Base-by-base conservation (phyloP, 2,888 invertebrate species). In the Cyrtodaria siliqua region DNA sequence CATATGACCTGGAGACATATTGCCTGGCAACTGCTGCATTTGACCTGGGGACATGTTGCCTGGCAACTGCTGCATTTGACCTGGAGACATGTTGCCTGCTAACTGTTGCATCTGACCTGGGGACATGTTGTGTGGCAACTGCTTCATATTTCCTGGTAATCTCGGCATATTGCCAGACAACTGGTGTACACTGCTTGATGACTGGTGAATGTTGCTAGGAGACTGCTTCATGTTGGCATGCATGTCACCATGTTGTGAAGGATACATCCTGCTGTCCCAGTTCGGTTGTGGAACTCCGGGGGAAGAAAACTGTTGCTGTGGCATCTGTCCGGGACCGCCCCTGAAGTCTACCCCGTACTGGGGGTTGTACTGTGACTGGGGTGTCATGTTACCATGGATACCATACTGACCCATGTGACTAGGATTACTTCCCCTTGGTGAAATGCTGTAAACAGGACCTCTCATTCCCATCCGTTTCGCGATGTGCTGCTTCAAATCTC, bases 391-490 rank as follows among this genome's bases (percentile, higher is more conserved):
- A 44, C 44, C 44, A 44, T 44, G 44, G 44, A 18, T 14, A 26
- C 53, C 29, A 29, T 53, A 53, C 9, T 14, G 27, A 24, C 27
- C 27, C 53, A 53, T 26, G 4, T 53, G 53, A 8, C 27, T 9
- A 9, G 26, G 27, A 3, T 18, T 8, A 33, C 33, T 33, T 33
- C 33, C 33, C 12, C 33, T 4, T 8, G 6, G 6, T 23, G 67
- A 33, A 60, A 68, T 16, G 33, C 60, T 62, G 8, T 49, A 64
- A 18, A 52, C 60, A 16, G 73, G 79, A 18, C 73, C 79, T 70
- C 70, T 33, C 73, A 79, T 79, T 26, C 79, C 79, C 14, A 74
- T 52, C 2, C 79, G 50, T 44, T 79, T 79, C 2, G 61, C 29
- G 23, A 64, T 40, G 12, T 61, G 61, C 24, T 60, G 50, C 52